Evolutionary conservation across 2,113 vertebrate genomes (phyloP), one percentile per base, ranked within the genome.

Genomic region (Choloepus hoffmanni): DNA sequence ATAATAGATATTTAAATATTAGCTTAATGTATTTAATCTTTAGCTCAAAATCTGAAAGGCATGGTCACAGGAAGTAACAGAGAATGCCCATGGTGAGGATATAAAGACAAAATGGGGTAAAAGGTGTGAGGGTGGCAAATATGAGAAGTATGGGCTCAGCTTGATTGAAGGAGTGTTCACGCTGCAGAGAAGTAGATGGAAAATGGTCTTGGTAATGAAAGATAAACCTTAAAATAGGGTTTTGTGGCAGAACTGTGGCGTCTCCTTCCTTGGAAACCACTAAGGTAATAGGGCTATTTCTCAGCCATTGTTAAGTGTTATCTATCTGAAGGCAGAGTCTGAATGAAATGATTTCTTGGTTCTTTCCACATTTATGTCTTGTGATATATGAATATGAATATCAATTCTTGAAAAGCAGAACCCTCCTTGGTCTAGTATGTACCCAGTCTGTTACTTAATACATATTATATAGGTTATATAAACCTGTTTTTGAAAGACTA

Each of bases 371-470:
- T 81, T 26, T 23, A 7, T 28, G 21, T 85, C n/a, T 78, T 67
- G 10, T 89, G 62, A 77, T 77, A 60, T 2, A 36, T 45, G 36
- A 94, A 74, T 78, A 85, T 84, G 43, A 94, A 90, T 67, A 78
- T 81, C 73, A 82, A 12, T 53, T 85, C 60, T 82, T 72, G 19
- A 76, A 88, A 76, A 84, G 55, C 21, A 67, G 81, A 2, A 55
- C 3, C 33, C 8, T 72, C 26, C 11, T 43, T 45, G 84, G n/a
- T 67, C 3, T 18, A 67, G 7, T 72, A 15, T 36, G 11, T 40
- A 58, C 28, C 74, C 36, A 85, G 2, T 65, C 28, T 87, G 5
- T 85, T 83, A 26, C 30, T 11, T 58, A 78, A 82, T 24, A n/a
- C 30, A 43, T 68, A 53, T 6, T 40, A 45, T 26, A 55, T 28